These are phyloP conservation scores for Cyphomyrus discorhynchus DNA, from an alignment of 2,113 vertebrate genomes.

Conservation along the genomic window DNA sequence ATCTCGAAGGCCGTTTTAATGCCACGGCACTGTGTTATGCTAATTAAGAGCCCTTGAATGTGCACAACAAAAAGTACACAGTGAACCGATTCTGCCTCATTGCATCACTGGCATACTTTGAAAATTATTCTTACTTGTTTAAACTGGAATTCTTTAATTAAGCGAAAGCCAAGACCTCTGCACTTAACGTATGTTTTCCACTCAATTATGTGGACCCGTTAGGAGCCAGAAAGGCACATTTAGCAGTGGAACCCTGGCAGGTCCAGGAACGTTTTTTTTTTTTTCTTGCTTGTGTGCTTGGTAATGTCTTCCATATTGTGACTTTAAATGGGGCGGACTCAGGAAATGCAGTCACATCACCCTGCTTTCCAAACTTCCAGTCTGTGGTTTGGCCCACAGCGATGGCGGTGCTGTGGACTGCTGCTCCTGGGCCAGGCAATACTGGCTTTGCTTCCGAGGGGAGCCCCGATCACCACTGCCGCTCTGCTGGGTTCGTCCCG, in stretches of 20 bases:
- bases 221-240: conserved; percentile 34
- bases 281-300: conserved; percentile 39
- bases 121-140: conserved; percentile 40
- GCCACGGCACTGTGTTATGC: not conserved
- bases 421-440: conserved; percentile 49
- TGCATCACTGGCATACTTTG: conserved; percentile 29
- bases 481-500: not conserved
- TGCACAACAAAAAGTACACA: not conserved
- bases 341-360: conserved; percentile 68
- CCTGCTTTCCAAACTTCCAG: conserved; percentile 63
- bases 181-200: conserved; percentile 37
- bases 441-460: conserved; percentile 43
- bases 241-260: conserved; percentile 51
- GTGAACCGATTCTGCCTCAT: conserved; percentile 6
- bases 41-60: not conserved
- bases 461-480: not conserved
- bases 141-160: conserved; percentile 43
- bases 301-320: conserved; percentile 76
- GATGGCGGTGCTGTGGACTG: conserved; percentile 55
- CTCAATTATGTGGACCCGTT: conserved; percentile 43
- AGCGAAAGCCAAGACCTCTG: conserved; percentile 36
- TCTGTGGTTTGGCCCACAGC: conserved; percentile 51
- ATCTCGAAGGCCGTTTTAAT: not conserved
- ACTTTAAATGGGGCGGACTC: conserved; percentile 65
- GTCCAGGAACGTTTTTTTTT: conserved; percentile 41